phyloP scores from a whole-genome alignment of 2,113 vertebrate genomes.

The Stictonetta naevosa region DNA sequence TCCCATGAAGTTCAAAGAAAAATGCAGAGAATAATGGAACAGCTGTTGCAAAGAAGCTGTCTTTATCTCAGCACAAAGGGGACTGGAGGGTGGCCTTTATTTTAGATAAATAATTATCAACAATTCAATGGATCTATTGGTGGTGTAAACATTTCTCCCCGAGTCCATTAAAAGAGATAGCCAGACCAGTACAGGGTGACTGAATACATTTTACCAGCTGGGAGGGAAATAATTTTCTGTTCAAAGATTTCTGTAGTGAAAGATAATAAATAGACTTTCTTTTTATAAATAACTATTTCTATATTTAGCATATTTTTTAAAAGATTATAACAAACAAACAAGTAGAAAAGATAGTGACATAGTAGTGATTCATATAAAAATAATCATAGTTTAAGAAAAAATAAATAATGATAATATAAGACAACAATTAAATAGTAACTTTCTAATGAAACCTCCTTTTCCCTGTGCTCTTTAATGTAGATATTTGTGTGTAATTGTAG shows the following conservation, averaged over 20 bases:
- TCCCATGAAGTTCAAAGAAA: background rate
- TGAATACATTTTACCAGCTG: background rate
- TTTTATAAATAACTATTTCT: background rate
- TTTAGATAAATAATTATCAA: background rate
- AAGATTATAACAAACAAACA: background rate
- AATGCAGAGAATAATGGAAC: background rate
- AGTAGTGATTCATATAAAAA: background rate
- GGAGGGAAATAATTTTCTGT: background rate
- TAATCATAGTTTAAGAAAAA: fast-evolving
- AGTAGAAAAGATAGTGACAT: background rate
- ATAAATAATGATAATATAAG: fast-evolving
- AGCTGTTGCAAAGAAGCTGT: background rate
- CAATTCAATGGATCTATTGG: background rate
- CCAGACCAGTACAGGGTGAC: background rate
- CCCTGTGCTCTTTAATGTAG: background rate
- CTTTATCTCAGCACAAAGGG: background rate
- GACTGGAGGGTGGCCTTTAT: background rate
- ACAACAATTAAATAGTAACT: background rate
- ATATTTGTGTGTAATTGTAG: no score
- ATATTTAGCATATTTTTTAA: background rate
- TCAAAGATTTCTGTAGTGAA: background rate
- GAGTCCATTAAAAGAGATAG: background rate
- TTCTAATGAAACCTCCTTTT: background rate
- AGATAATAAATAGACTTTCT: background rate
- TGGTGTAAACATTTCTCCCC: background rate